These are phyloP conservation scores for Labeo catla DNA, from an alignment of 2,113 vertebrate species.

Conservation along the genomic window DNA sequence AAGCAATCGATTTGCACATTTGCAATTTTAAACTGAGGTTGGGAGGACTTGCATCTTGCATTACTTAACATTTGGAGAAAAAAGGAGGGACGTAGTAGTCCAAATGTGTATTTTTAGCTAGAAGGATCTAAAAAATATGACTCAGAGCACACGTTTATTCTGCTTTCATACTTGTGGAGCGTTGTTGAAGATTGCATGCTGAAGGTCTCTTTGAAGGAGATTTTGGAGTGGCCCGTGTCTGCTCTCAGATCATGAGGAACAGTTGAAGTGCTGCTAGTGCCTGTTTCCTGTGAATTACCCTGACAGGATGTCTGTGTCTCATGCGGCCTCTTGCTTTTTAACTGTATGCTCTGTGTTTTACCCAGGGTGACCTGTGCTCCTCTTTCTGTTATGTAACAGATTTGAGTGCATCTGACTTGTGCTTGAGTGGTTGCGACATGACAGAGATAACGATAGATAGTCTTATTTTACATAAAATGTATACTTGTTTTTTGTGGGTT, in stretches of 20 bases:
- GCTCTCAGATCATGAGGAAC: constrained; percentile 47
- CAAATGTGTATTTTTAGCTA: constrained; percentile 1
- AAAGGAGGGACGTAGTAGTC: not conserved
- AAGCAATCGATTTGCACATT: constrained; percentile 17
- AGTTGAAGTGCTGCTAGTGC: constrained; percentile 52
- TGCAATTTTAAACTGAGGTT: constrained; percentile 11
- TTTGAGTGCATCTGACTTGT: constrained; percentile 33
- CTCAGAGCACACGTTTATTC: not conserved
- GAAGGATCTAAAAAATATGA: not conserved
- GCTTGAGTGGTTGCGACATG: not conserved
- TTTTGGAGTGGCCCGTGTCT: constrained; percentile 29
- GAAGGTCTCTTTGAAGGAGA: constrained; percentile 23
- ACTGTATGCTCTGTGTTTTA: constrained; percentile 48
- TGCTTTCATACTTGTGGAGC: not conserved
- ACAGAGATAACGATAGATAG: not conserved
- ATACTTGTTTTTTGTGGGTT: not conserved
- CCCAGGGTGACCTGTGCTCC: constrained; percentile 50
- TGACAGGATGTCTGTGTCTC: constrained; percentile 57
- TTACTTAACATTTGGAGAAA: not conserved
- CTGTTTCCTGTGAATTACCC: constrained; percentile 59
- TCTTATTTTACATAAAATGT: not conserved
- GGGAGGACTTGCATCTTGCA: not conserved
- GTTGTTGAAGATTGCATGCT: not conserved
- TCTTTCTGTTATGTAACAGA: constrained; percentile 59
- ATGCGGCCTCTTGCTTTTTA: constrained; percentile 60